Evolutionary conservation across 2,888 invertebrate species (phyloP).

Genomic region (Acanthococcus lagerstroemiae): DNA sequence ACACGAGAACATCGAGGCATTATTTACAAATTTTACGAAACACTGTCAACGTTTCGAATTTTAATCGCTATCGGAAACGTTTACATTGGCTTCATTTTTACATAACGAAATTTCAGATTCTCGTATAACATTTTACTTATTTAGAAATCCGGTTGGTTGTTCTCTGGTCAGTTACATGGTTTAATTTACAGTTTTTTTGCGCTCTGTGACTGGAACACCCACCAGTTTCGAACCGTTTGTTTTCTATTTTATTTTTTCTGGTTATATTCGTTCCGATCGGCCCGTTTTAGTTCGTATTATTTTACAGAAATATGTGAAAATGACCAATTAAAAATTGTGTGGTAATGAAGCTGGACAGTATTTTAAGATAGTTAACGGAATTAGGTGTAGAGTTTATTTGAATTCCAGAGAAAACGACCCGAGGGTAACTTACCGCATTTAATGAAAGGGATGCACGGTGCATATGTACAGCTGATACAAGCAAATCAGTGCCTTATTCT

Average conservation of each 20-base stretch:
- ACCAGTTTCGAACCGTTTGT: slow-evolving; percentile 22
- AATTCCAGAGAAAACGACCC: no score
- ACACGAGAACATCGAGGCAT: slow-evolving; percentile 4
- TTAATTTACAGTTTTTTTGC: slow-evolving; percentile 23
- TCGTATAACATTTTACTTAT: no score
- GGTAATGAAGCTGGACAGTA: no score
- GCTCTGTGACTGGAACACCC: slow-evolving; percentile 11
- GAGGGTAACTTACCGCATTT: no score
- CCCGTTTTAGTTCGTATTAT: no score
- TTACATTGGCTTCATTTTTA: slow-evolving; percentile 20
- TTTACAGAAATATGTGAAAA: no score
- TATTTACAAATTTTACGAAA: slow-evolving; percentile 16
- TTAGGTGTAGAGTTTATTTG: no score
- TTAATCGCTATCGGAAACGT: slow-evolving; percentile 21
- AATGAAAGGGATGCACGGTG: no score
- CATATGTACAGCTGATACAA: no score
- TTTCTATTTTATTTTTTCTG: slow-evolving; percentile 13
- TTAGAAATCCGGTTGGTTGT: slow-evolving; percentile 20
- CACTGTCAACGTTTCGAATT: slow-evolving; percentile 24
- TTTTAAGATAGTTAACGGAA: no score
- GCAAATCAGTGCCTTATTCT: no score
- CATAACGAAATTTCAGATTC: slow-evolving; percentile 24
- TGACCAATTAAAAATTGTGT: no score
- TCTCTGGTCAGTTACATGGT: slow-evolving; percentile 22
- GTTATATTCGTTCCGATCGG: background rate